These are phyloP conservation scores for Zele albiditarsus DNA, from an alignment of 2,888 invertebrate species.

Conservation along the genomic window DNA sequence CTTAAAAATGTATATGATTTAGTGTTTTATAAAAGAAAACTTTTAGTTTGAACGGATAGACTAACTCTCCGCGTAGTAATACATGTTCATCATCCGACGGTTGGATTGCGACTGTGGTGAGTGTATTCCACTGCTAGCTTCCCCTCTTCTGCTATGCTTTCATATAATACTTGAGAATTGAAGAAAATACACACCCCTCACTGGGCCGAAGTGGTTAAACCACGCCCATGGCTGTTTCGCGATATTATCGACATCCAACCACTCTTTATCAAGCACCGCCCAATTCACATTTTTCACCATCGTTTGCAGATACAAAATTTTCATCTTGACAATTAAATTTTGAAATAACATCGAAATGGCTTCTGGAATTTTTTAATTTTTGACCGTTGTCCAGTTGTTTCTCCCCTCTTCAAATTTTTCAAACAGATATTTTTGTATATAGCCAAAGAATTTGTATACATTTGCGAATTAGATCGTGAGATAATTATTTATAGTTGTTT, in stretches of 20 bases:
- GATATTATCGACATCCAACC: slow-evolving; percentile 25
- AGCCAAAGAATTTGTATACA: too few relatives aligned
- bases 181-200: slow-evolving; percentile 23
- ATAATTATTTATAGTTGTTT: too few relatives aligned
- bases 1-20: background rate
- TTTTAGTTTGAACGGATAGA: background rate
- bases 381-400: too few relatives aligned
- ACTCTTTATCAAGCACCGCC: slow-evolving; percentile 28
- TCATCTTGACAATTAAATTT: background rate
- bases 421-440: too few relatives aligned
- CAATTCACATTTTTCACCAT: slow-evolving; percentile 20
- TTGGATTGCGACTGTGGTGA: slow-evolving; percentile 62
- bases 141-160: slow-evolving; percentile 47
- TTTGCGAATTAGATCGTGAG: too few relatives aligned
- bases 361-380: too few relatives aligned
- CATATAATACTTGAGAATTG: background rate
- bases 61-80: background rate
- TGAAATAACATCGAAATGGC: background rate
- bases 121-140: slow-evolving; percentile 47
- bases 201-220: slow-evolving; percentile 10
- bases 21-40: background rate
- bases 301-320: slow-evolving; percentile 14
- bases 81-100: slow-evolving; percentile 61
- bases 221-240: slow-evolving; percentile 35
- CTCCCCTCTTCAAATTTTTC: too few relatives aligned